A percentile compares a stretch with the other conserved stretches of the same genome.
These are phyloP conservation scores for Microcebus lehilahytsara DNA, from an alignment of 2,113 vertebrate genomes.

Conservation along the genomic window DNA sequence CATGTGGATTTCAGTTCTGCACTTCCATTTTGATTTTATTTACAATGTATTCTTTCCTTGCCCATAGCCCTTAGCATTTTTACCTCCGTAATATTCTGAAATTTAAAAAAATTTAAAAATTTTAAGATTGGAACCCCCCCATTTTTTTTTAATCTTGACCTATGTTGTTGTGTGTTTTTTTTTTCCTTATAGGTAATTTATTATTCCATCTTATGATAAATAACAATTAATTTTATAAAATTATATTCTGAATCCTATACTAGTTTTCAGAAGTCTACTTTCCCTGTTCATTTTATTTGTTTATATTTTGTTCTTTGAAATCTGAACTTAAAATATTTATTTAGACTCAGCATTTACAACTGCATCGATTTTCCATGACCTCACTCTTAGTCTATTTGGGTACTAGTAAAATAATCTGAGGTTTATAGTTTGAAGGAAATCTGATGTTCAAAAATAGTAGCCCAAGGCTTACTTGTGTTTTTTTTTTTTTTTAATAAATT, in stretches of 20 bases:
- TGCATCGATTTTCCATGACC: not conserved
- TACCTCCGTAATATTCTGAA: too few species aligned
- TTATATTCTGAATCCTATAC: not conserved
- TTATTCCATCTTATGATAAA: not conserved
- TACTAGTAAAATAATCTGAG: not conserved
- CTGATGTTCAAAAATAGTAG: not conserved
- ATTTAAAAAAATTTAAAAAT: too few species aligned
- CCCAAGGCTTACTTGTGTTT: not conserved
- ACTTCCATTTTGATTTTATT: not conserved
- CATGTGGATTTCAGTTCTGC: not conserved
- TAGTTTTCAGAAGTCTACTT: not conserved
- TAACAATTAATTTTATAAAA: not conserved
- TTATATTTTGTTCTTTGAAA: not conserved
- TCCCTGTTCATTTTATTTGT: not conserved
- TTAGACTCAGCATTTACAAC: not conserved
- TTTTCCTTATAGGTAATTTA: not conserved
- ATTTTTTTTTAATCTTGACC: not conserved
- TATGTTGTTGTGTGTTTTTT: not conserved
- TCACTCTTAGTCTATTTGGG: not conserved
- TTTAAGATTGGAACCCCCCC: too few species aligned
- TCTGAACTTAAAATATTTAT: not conserved
- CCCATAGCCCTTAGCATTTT: not conserved
- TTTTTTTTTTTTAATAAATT: not conserved
- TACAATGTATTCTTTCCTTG: not conserved
- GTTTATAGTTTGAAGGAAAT: not conserved